Conservation (phyloP, 2,797 vertebrate species). For the Sebastes trivittatus region DNA sequence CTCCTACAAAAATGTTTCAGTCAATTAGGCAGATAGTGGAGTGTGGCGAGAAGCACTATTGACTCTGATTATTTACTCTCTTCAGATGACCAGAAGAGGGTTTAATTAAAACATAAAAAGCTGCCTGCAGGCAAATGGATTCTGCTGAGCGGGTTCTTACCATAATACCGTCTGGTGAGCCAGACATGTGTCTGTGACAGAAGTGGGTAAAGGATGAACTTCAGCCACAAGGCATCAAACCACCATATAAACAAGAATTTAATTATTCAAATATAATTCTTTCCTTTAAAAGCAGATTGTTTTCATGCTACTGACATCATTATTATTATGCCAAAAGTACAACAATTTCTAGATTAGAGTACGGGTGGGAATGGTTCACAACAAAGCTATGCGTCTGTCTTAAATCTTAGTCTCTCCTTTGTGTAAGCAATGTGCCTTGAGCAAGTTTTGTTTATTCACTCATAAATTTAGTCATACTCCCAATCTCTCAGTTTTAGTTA, state of each 20-base stretch:
- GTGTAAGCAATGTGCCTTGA: not conserved
- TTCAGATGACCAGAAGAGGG: constrained; percentile 49
- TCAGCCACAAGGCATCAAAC: not conserved
- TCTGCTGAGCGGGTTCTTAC: constrained; percentile 29
- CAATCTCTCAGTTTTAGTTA: constrained; percentile 19
- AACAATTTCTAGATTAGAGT: not conserved
- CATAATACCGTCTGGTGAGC: constrained; percentile 2
- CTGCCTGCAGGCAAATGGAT: constrained; percentile 34
- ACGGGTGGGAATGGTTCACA: not conserved
- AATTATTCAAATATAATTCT: not conserved
- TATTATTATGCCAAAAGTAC: not conserved
- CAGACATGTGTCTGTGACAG: not conserved
- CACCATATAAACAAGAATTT: not conserved
- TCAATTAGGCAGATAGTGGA: constrained; percentile 49
- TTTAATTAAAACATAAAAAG: constrained; percentile 66
- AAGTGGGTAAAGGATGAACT: not conserved
- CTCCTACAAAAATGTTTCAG: constrained; percentile 5
- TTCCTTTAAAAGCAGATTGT: not conserved
- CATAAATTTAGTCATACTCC: constrained; percentile 8
- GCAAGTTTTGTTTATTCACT: constrained; percentile 9
- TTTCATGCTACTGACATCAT: not conserved
- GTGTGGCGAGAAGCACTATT: constrained; percentile 33
- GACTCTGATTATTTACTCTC: constrained; percentile 59
- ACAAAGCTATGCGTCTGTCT: not conserved
- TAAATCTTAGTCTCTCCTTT: not conserved